phyloP scores from a whole-genome alignment of 37 sponge, comb jelly and placozoan species.

The Corticium candelabrum region DNA sequence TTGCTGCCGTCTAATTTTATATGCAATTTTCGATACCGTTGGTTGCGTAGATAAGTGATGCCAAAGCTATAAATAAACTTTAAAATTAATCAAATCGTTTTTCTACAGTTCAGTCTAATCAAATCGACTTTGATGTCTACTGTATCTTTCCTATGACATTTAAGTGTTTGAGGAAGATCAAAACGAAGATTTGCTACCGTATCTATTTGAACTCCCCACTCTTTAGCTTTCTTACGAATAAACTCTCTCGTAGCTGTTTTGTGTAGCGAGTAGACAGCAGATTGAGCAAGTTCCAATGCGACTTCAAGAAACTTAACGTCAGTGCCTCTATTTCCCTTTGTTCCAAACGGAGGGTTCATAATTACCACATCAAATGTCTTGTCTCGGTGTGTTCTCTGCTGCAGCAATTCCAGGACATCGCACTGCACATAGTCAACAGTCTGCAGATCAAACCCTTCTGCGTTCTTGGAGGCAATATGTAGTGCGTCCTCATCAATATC shows the following conservation, averaged over 20 bases:
- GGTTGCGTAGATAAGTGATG: not conserved
- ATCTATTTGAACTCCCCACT: conserved; percentile 15
- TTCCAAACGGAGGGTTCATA: conserved; percentile 96
- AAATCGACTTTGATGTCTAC: conserved; percentile 33
- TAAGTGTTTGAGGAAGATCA: conserved; percentile 21
- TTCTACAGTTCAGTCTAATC: conserved; percentile 7
- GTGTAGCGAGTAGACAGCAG: conserved; percentile 67
- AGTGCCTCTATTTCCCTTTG: conserved; percentile 34
- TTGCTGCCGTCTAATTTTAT: no score
- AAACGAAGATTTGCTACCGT: conserved; percentile 18
- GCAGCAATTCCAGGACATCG: conserved; percentile 13
- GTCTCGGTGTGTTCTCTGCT: not conserved
- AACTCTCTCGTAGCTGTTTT: conserved; percentile 49
- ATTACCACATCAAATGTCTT: conserved; percentile 56
- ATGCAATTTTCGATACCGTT: no score
- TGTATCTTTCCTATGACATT: conserved; percentile 17
- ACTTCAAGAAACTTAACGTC: conserved; percentile 42
- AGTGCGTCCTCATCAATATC: conserved; percentile 60
- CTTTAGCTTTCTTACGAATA: conserved; percentile 22
- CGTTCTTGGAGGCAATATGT: conserved; percentile 38
- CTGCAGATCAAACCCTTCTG: conserved; percentile 9
- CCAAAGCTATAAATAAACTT: not conserved
- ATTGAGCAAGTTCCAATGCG: conserved; percentile 27
- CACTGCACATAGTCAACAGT: conserved; percentile 18
- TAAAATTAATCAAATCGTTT: not conserved